Percentiles rank a stretch among this genome's conserved stretches.
Evolutionary conservation across 2,797 vertebrate genomes (phyloP).

Genomic region (Molossus alvarezi): DNA sequence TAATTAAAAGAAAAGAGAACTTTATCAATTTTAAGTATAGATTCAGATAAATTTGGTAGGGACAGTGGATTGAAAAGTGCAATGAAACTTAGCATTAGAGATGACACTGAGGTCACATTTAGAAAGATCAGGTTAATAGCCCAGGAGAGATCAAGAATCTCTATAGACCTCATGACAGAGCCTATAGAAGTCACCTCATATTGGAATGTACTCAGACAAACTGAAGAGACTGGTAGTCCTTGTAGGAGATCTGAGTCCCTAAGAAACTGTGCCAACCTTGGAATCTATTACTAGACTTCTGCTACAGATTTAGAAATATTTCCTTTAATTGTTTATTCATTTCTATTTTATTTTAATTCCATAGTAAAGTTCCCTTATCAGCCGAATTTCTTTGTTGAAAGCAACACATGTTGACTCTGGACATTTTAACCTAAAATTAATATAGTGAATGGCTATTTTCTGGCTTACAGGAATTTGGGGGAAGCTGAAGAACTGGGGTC

Average conservation of each 20-base stretch:
- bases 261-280: neutral
- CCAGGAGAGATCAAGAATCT: neutral
- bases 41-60: neutral
- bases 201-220: conserved; percentile 8
- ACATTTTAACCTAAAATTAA: conserved; percentile 38
- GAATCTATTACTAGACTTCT: neutral
- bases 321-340: neutral
- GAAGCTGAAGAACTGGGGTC: neutral
- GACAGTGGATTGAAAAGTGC: neutral
- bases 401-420: neutral
- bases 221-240: neutral
- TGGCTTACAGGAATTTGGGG: neutral
- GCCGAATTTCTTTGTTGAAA: neutral
- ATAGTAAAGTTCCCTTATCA: neutral
- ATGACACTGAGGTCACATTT: neutral
- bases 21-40: neutral
- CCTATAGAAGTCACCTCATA: neutral
- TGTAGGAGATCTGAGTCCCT: neutral
- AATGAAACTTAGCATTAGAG: neutral
- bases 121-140: neutral
- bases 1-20: neutral
- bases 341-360: conserved; percentile 28
- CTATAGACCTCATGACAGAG: neutral
- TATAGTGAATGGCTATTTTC: neutral
- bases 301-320: neutral